Evolutionary conservation across 2,113 vertebrate species (phyloP).

Genomic region (Ceratotherium simum): DNA sequence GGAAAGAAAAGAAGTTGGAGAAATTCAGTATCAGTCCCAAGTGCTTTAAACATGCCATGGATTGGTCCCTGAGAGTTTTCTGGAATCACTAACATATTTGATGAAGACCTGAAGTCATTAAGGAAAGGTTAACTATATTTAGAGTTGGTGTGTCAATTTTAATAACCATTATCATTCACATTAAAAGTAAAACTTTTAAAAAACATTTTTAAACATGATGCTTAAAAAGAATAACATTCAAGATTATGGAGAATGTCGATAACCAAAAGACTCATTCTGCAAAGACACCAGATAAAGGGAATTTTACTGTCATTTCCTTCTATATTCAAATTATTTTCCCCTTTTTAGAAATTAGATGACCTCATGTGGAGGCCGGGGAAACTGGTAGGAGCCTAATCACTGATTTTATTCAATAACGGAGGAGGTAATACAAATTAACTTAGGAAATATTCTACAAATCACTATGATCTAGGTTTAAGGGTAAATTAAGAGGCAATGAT

Average conservation of each 20-base stretch:
- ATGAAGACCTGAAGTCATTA: neutral
- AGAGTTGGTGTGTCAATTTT: neutral
- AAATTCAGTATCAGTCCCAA: neutral
- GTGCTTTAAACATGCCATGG: neutral
- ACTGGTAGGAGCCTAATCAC: neutral
- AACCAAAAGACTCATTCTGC: neutral
- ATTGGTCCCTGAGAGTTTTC: neutral
- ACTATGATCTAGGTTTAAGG: neutral
- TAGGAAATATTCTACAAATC: slow-evolving; percentile 9
- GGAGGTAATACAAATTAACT: neutral
- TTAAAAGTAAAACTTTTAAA: neutral
- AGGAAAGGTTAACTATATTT: slow-evolving; percentile 2
- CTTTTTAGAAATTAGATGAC: neutral
- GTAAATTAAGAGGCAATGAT: slow-evolving; percentile 33
- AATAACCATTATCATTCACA: neutral
- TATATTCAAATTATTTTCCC: neutral
- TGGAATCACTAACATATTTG: neutral
- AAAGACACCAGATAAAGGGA: neutral
- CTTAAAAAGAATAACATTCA: neutral
- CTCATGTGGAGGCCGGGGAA: neutral
- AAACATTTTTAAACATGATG: neutral
- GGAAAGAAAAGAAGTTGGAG: neutral
- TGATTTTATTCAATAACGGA: neutral
- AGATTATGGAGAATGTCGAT: neutral
- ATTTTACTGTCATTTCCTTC: neutral